Conservation (phyloP, 2,113 vertebrate species). For the Sceloporus tristichus region DNA sequence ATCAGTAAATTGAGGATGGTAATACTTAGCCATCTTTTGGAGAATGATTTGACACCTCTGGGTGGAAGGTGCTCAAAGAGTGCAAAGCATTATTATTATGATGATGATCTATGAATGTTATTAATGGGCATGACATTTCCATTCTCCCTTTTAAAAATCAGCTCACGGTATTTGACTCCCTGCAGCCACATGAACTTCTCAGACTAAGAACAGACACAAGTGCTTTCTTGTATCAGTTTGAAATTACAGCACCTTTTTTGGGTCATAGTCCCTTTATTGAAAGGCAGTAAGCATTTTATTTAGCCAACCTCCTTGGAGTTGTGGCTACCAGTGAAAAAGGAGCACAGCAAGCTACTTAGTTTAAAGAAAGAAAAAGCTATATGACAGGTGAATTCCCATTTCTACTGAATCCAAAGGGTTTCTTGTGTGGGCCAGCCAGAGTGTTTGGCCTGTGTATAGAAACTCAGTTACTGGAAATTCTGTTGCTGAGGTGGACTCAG, state of each 20-base stretch:
- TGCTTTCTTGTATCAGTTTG: neutral
- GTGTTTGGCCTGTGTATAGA: neutral
- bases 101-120: constrained; percentile 20
- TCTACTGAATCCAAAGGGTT: neutral
- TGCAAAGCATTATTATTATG: constrained; percentile 44
- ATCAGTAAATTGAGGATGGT: constrained; percentile 30
- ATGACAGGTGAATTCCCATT: neutral
- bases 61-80: constrained; percentile 45
- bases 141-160: neutral
- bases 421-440: neutral
- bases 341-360: neutral
- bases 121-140: constrained; percentile 8
- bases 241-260: neutral
- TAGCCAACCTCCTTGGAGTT: neutral
- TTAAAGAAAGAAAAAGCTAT: neutral
- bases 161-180: neutral
- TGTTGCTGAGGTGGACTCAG: too few species aligned
- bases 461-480: too few species aligned
- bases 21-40: constrained; percentile 30
- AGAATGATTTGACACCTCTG: constrained; percentile 41
- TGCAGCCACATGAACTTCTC: constrained; percentile 1
- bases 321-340: neutral
- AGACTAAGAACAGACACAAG: neutral
- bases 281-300: constrained; percentile 4
- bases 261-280: neutral